phyloP scores from a whole-genome alignment of 2,797 vertebrate genomes.

The Manis crassicaudata region DNA sequence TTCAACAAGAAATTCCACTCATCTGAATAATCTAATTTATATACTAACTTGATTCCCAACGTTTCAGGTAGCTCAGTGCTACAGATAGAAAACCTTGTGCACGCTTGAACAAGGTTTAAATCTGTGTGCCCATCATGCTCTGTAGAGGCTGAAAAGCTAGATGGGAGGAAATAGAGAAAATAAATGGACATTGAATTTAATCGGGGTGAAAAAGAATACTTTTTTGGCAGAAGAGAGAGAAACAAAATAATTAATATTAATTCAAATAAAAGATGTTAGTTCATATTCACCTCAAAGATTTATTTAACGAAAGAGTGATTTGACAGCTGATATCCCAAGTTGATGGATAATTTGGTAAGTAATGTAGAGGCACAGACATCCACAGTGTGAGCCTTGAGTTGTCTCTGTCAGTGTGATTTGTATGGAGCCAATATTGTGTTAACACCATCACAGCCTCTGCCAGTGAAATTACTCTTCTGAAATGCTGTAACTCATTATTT shows the following conservation, averaged over 20 bases:
- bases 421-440: slow-evolving; percentile 20
- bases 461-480: slow-evolving; percentile 65
- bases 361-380: slow-evolving; percentile 51
- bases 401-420: not conserved
- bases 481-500: slow-evolving; percentile 69
- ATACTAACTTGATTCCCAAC: not conserved
- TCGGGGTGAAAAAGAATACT: not conserved
- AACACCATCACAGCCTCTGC: slow-evolving; percentile 60
- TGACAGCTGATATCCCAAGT: slow-evolving; percentile 5
- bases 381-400: slow-evolving; percentile 33
- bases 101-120: not conserved
- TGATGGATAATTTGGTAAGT: slow-evolving; percentile 19
- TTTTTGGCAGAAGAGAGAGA: not conserved
- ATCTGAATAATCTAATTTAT: not conserved
- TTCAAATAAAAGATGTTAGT: not conserved
- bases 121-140: not conserved
- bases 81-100: not conserved
- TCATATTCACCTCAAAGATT: not conserved
- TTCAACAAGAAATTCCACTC: not conserved
- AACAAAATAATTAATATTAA: not conserved
- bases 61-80: not conserved
- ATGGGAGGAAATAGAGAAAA: not conserved
- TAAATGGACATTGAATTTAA: not conserved
- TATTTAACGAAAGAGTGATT: not conserved
- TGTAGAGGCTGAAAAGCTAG: not conserved